Conservation (phyloP, 1,140 invertebrate species). For the Littorina saxatilis region DNA sequence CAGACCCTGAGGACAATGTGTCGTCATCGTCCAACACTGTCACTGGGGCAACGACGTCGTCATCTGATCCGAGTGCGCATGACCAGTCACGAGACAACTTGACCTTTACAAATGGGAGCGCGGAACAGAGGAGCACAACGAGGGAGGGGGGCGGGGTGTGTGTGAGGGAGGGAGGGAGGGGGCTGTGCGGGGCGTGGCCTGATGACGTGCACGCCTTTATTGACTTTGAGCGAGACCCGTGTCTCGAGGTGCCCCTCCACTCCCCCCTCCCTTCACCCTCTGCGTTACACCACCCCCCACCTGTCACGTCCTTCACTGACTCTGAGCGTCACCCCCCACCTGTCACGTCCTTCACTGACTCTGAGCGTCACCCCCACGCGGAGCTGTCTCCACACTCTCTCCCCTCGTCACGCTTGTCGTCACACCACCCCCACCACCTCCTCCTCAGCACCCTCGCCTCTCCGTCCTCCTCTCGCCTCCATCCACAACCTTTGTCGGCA, state of each 20-base stretch:
- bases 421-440: neutral
- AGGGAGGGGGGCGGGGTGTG: too few species aligned
- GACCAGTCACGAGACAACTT: neutral
- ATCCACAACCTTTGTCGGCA: neutral
- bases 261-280: too few species aligned
- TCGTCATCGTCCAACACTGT: neutral
- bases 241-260: neutral
- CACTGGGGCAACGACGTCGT: neutral
- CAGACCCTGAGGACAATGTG: neutral
- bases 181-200: neutral
- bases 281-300: too few species aligned
- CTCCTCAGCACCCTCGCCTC: neutral
- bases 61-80: neutral
- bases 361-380: neutral
- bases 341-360: neutral
- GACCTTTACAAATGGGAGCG: neutral
- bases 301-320: neutral
- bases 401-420: neutral
- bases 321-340: slow-evolving; percentile 4
- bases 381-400: neutral
- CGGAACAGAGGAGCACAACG: neutral
- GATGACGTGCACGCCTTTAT: neutral
- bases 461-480: neutral
- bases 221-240: slow-evolving; percentile 11
- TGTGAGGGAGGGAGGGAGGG: too few species aligned